These are phyloP conservation scores for Apolygus lucorum DNA, from an alignment of 1,140 invertebrate genomes.

Conservation along the genomic window DNA sequence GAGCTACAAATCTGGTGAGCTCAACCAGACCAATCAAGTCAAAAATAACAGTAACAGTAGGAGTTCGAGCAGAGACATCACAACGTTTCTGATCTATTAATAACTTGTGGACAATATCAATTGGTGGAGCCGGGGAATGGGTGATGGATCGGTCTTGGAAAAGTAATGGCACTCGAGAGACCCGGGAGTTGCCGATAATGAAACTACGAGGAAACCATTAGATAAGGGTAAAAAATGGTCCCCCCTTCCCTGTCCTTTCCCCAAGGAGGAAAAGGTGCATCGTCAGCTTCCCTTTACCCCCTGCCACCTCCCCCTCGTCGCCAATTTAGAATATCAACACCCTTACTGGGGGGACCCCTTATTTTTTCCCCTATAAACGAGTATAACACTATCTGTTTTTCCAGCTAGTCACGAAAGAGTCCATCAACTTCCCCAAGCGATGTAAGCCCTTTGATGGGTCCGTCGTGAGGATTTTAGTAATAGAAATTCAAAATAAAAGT, in stretches of 20 bases:
- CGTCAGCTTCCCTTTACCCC: constrained; percentile 21
- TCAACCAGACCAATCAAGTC: no score
- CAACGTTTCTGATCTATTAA: not conserved
- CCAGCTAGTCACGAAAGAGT: no score
- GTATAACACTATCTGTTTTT: not conserved
- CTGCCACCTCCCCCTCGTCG: not conserved
- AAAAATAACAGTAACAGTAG: no score
- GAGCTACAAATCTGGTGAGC: no score
- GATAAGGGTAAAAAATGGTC: constrained; percentile 29
- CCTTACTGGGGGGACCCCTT: not conserved
- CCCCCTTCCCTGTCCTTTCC: not conserved
- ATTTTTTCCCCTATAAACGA: not conserved
- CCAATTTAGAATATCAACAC: constrained; percentile 21
- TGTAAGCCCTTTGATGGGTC: no score
- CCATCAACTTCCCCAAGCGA: no score
- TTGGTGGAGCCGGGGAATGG: constrained; percentile 6
- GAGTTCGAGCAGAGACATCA: not conserved
- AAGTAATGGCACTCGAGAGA: constrained; percentile 22
- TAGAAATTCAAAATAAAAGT: no score
- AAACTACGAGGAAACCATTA: constrained; percentile 25
- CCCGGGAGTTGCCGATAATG: constrained; percentile 19
- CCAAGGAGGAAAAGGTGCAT: constrained; percentile 11
- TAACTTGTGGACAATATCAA: constrained; percentile 19
- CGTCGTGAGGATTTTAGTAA: no score
- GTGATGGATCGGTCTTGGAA: constrained; percentile 15